Evolutionary conservation across 2,888 invertebrate genomes (phyloP), one percentile per base, ranked within the genome.

Genomic region (Agrenia bidenticulata): DNA sequence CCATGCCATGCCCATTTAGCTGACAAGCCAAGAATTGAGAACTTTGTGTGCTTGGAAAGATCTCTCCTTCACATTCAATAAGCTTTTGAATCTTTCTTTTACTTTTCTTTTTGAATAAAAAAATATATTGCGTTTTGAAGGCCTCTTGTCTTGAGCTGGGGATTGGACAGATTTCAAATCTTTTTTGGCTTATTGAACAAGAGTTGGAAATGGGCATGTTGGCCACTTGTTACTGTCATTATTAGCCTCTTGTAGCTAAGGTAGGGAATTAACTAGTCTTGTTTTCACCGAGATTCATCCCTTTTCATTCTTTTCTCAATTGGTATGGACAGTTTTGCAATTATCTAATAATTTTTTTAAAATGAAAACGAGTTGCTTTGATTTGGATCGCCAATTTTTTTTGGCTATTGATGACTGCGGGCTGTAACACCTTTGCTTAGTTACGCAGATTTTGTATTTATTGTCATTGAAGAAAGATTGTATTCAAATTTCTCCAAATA

Each of bases 151-250:
- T 41, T 32, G 19, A 24, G 19, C 21, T 41, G 24, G 27, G 45
- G 45, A 45, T 7, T 45, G 5, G 45, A 45, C 2, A 5, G 19
- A 45, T 45, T 45, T 5, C 9, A 45, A 19, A 45, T 15, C 9
- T 45, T 15, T 39, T 5, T 45, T 45, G 45, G 45, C 19, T 45
- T 15, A 45, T 45, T 45, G 45, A 45, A 45, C 9, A 19, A 15
- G 45, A 45, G n/a, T 17, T 45, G 45, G 42, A 54, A 54, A 39
- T 37, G 41, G 41, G 61, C 45, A 61, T 68, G 64, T 67, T 66
- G 53, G 66, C 66, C 69, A 69, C 69, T 69, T 64, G 70, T 70
- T 70, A 67, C 64, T 70, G 70, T 70, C 67, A 70, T 17, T 23
- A 24, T 17, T 15, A 51, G 7, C 15, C 13, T 51, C 2, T 23